Base-by-base conservation (phyloP, 2,888 invertebrate genomes). In the Tetragonula carbonaria region DNA sequence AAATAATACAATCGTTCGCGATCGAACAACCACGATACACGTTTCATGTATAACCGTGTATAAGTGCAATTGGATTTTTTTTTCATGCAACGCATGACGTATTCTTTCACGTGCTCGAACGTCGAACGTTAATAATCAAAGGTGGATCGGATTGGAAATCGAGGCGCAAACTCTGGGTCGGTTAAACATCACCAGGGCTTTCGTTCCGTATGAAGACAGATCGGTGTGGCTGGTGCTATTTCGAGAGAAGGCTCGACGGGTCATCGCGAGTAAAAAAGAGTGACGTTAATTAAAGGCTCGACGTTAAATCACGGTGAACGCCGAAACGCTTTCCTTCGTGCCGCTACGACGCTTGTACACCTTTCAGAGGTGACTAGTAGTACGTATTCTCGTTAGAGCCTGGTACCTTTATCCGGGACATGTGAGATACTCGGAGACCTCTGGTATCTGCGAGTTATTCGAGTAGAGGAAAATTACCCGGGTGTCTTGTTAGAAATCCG, bases 211-310 rank as follows among this genome's bases (percentile, higher is more conserved):
- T 53, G 71, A 67, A 71, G 74, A 83, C 57, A 16, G 65, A 76
- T 73, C 2, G 78, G 33, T 38, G 23, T 38, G 23, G 28, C 59
- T 50, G 72, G 14, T 14, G 66, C 62, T 80, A 82, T 82, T 82
- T 82, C 76, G 33, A 66, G 76, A 67, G 51, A 55, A 33, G n/a
- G 14, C 65, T 45, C 28, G 73, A 16, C 73, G 51, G 62, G n/a
- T 65, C 53, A 38, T 11, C 63, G 74, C 51, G 66, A 28, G 51
- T 62, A 66, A 84, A 77, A 70, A 74, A 79, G 62, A 55, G 45
- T 45, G 71, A 80, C 67, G 80, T 84, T 85, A 80, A 85, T 85
- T 84, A 85, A 80, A 76, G 70, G 59, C 72, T 59, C 51, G 72
- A 62, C 77, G 71, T 59, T 33, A 75, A 80, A 85, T 80, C 85